Conservation (phyloP, 2,888 invertebrate genomes). For the Ryuthela nishihirai region DNA sequence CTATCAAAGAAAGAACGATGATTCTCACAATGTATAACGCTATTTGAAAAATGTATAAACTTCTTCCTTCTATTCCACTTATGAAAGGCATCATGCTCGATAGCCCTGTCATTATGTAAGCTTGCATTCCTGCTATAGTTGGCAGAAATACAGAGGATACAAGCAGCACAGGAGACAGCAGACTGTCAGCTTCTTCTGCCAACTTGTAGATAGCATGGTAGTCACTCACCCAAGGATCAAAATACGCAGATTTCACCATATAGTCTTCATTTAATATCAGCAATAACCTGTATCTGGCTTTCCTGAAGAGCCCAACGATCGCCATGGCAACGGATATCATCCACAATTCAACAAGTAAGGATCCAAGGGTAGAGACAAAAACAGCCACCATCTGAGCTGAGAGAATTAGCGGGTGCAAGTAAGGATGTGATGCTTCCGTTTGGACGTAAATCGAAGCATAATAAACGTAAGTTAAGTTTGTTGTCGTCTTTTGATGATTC, state of each 20-base stretch:
- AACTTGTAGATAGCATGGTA: not conserved
- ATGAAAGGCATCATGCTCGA: not conserved
- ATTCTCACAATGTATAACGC: not conserved
- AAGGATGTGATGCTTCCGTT: no score
- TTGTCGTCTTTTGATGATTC: no score
- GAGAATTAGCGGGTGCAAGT: not conserved
- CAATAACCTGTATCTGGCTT: not conserved
- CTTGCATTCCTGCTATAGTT: not conserved
- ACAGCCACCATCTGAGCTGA: not conserved
- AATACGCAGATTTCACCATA: not conserved
- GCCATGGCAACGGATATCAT: not conserved
- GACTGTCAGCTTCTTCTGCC: not conserved
- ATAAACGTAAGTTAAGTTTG: no score
- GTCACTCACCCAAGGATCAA: not conserved
- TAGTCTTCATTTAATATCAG: not conserved
- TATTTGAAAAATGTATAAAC: not conserved
- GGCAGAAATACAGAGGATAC: slow-evolving; percentile 1
- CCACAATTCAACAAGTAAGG: not conserved
- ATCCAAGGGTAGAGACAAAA: not conserved
- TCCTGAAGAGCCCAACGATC: not conserved
- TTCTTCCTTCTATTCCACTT: not conserved
- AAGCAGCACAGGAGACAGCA: slow-evolving; percentile 1
- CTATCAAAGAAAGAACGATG: not conserved
- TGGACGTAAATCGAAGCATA: no score
- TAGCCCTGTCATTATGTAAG: not conserved